Evolutionary conservation across 2,888 invertebrate species (phyloP), one percentile per base, ranked within the genome.

Genomic region (Xylota sylvarum): DNA sequence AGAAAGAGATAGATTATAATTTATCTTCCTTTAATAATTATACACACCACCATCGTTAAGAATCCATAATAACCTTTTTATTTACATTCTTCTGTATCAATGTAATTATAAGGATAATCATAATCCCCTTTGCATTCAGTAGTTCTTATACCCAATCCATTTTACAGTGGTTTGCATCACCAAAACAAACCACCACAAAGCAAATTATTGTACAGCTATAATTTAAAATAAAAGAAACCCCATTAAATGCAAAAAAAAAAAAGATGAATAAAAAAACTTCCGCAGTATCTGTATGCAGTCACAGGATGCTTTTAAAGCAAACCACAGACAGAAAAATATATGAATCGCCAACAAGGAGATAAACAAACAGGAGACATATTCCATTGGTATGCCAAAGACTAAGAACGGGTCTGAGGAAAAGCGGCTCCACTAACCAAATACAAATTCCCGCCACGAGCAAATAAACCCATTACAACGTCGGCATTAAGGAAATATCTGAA

Each of bases 201-300:
- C 35, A 55, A 55, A 6, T 14, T 9, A 35, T 14, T 35, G 52
- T 32, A 1, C 9, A 2, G 3, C 30, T 5, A 55, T 55, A 35
- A 56, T 32, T 56, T 7, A 48, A 37, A 50, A 19, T 37, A 19
- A 48, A 19, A 48, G 19, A 10, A 9, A 17, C 2, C 0, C 1
- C 19, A 19, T 19, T 9, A 65, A 32, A 48, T 65, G 50, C 6
- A 50, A 50, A 48, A 14, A 17, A 35, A 6, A 23, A 23, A 23
- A 23, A 23, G n/a, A n/a, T n/a, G n/a, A n/a, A 35, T 48, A 35
- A 19, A 65, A 48, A n/a, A 19, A 65, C 50, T 19, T 50, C 65
- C 35, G 19, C 50, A 50, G 32, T 37, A 35, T 65, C 35, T 65
- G 35, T 6, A 32, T 65, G 65, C 65, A 65, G 65, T n/a, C 23